phyloP scores from a whole-genome alignment of 2,888 invertebrate species.

The Rhamphomyia laevipes region DNA sequence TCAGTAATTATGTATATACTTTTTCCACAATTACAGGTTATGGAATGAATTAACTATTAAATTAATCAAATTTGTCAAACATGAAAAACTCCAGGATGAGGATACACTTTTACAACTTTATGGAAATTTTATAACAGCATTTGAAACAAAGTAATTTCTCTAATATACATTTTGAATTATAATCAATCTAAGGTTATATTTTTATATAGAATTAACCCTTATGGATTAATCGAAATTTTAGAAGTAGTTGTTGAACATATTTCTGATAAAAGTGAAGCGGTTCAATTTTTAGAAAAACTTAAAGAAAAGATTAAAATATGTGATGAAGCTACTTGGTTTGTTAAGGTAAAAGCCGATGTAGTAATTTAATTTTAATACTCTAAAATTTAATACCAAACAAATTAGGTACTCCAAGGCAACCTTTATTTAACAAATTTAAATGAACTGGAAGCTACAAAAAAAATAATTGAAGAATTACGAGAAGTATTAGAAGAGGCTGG shows the following conservation, averaged over 20 bases:
- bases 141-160: constrained; percentile 80
- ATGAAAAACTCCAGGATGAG: constrained; percentile 61
- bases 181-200: no score
- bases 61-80: constrained; percentile 65
- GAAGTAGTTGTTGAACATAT: constrained; percentile 65
- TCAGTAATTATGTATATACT: background rate
- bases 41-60: constrained; percentile 94
- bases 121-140: constrained; percentile 79
- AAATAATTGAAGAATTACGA: constrained; percentile 78
- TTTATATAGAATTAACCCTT: constrained; percentile 74
- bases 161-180: no score
- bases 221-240: constrained; percentile 82
- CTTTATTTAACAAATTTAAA: constrained; percentile 65
- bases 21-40: constrained; percentile 48
- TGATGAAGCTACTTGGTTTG: constrained; percentile 67
- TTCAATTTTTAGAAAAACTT: constrained; percentile 78
- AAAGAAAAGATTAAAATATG: constrained; percentile 76
- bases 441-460: constrained; percentile 66
- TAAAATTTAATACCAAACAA: no score
- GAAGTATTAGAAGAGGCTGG: constrained; percentile 77
- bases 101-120: constrained; percentile 76
- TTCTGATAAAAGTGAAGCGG: constrained; percentile 67
- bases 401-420: constrained; percentile 67
- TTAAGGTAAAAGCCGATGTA: constrained; percentile 18
- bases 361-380: no score